Percentiles rank a stretch among this genome's conserved stretches.
These are phyloP conservation scores for Sclerodermus sp. DNA, from an alignment of 2,888 invertebrate species.

Conservation along the genomic window DNA sequence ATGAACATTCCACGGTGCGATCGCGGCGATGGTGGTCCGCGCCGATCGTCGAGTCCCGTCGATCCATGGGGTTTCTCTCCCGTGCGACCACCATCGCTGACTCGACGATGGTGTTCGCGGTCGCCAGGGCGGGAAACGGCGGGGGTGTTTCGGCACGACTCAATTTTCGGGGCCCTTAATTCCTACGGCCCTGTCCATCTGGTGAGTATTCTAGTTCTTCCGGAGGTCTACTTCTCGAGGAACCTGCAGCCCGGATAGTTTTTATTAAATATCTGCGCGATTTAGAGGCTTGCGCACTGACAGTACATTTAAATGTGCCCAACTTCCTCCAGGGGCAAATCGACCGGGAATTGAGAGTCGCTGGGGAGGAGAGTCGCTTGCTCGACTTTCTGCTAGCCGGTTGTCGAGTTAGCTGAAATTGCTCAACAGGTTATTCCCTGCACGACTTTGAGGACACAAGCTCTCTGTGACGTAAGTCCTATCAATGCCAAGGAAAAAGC, in stretches of 20 bases:
- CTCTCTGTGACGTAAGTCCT: not conserved
- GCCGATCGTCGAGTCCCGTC: too few relatives aligned
- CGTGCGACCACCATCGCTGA: too few relatives aligned
- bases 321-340: constrained; percentile 15
- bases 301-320: constrained; percentile 41
- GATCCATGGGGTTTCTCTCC: too few relatives aligned
- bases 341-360: not conserved
- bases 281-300: constrained; percentile 26
- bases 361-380: constrained; percentile 2
- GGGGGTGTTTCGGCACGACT: too few relatives aligned
- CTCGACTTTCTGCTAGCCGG: constrained; percentile 26
- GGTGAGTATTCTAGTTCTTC: not conserved
- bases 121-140: too few relatives aligned
- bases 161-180: too few relatives aligned
- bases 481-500: too few relatives aligned
- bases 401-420: constrained; percentile 38
- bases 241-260: constrained; percentile 24
- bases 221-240: not conserved
- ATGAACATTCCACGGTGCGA: too few relatives aligned
- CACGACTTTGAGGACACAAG: constrained; percentile 13
- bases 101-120: too few relatives aligned
- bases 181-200: too few relatives aligned
- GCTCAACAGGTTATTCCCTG: constrained; percentile 48
- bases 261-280: constrained; percentile 42
- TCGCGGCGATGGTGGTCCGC: too few relatives aligned